A percentile compares a stretch with the other conserved stretches of the same genome.
phyloP scores from a whole-genome alignment of 2,888 invertebrate genomes.

The Trachelus iudaicus region DNA sequence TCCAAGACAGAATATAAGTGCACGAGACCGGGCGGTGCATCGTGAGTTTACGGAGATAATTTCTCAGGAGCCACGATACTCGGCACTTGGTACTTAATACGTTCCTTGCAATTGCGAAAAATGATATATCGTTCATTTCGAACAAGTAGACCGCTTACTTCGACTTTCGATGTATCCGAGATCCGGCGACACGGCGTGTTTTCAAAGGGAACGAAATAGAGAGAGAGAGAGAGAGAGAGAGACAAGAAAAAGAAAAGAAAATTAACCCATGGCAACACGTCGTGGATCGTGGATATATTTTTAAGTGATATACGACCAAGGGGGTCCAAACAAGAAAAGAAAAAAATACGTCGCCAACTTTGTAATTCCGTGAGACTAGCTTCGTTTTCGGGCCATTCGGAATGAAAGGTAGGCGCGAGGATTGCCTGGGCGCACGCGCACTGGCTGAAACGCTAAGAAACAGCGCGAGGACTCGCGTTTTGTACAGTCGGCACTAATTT shows the following conservation, averaged over 20 bases:
- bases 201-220: conserved; percentile 18
- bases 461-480: conserved; percentile 16
- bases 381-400: neutral
- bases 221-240: neutral
- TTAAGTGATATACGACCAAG: neutral
- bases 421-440: neutral
- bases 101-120: conserved; percentile 1
- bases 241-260: neutral
- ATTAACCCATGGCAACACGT: neutral
- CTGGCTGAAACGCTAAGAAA: neutral
- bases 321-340: neutral
- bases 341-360: neutral
- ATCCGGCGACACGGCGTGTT: neutral
- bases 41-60: neutral
- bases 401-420: neutral
- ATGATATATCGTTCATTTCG: neutral
- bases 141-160: neutral
- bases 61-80: conserved; percentile 32
- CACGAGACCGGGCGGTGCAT: neutral
- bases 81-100: conserved; percentile 59
- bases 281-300: neutral
- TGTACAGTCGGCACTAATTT: conserved; percentile 51
- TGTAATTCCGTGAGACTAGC: neutral
- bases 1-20: neutral
- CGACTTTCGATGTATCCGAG: neutral